Percentiles rank a stretch among this genome's conserved stretches.
Conservation (phyloP, 2,888 invertebrate genomes). For the Cybosia mesomella region DNA sequence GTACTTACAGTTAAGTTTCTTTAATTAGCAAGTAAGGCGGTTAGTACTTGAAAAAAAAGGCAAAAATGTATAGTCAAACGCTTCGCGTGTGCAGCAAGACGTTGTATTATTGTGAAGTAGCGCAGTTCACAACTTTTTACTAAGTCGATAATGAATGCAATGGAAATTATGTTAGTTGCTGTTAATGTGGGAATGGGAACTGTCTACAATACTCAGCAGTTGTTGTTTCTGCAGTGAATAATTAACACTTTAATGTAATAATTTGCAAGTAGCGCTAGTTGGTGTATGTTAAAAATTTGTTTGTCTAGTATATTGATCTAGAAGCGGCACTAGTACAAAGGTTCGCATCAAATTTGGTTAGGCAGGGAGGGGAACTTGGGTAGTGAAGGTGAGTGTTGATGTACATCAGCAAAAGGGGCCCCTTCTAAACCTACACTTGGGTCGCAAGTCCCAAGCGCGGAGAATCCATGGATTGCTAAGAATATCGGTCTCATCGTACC, state of each 20-base stretch:
- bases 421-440: too few species aligned
- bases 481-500: too few species aligned
- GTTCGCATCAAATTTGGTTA: too few species aligned
- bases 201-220: conserved; percentile 13
- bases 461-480: too few species aligned
- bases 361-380: too few species aligned
- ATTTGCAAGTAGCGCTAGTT: conserved; percentile 21
- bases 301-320: neutral
- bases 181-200: conserved; percentile 63
- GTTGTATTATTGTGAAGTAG: conserved; percentile 22
- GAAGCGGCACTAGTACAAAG: too few species aligned
- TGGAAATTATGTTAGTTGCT: conserved; percentile 55
- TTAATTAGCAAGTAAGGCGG: conserved; percentile 1
- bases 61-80: neutral
- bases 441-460: too few species aligned
- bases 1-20: neutral
- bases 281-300: conserved; percentile 6
- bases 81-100: neutral
- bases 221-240: conserved; percentile 37
- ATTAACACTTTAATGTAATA: conserved; percentile 32
- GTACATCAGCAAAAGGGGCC: too few species aligned
- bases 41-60: neutral
- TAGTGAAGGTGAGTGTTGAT: too few species aligned
- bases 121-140: conserved; percentile 65
- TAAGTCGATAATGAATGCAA: conserved; percentile 62